Evolutionary conservation across 2,797 vertebrate genomes (phyloP), one percentile per base, ranked within the genome.

Genomic region (Gymnoscopelus microlampas): DNA sequence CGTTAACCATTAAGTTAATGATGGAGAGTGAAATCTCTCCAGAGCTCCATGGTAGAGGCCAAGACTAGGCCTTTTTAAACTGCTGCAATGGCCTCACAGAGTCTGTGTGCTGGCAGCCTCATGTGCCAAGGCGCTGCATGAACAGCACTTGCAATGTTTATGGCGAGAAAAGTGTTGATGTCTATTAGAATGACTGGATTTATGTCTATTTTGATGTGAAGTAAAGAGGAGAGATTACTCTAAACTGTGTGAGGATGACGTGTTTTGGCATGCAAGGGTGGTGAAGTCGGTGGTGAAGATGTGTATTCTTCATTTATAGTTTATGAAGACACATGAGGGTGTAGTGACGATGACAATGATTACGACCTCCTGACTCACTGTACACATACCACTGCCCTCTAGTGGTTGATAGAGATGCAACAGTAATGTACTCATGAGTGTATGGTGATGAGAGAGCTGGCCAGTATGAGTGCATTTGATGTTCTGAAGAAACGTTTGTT

Each of bases 1-100:
- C n/a, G 10, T 60, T 71, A 3, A 57, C 12, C 24, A 60, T 66
- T 68, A 63, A 55, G 44, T 32, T 76, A 76, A 79, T 76, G 15
- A 70, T 35, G 47, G 15, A n/a, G 9, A 56, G 26, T 56, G 29
- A 61, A 60, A 48, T 13, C 39, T 11, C 11, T 49, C 64, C 5
- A 35, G 13, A 51, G 19, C 32, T 23, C 2, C 39, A 10, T n/a
- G 51, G 29, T 5, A 24, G 2, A 57, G 29, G 53, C 59, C 15
- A 53, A 71, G 29, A 14, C 1, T 14, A 60, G 13, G n/a, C 14
- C 39, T 14, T 78, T 71, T 44, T 44, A 75, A 3, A 3, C 5
- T 32, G 5, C 14, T 55, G 14, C 1, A 51, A 7, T 29, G 50
- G 29, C 68, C 69, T 53, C 24, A 51, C 29, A 74, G 47, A 59